phyloP scores from a whole-genome alignment of 2,797 vertebrate species.

The Psittacula echo region DNA sequence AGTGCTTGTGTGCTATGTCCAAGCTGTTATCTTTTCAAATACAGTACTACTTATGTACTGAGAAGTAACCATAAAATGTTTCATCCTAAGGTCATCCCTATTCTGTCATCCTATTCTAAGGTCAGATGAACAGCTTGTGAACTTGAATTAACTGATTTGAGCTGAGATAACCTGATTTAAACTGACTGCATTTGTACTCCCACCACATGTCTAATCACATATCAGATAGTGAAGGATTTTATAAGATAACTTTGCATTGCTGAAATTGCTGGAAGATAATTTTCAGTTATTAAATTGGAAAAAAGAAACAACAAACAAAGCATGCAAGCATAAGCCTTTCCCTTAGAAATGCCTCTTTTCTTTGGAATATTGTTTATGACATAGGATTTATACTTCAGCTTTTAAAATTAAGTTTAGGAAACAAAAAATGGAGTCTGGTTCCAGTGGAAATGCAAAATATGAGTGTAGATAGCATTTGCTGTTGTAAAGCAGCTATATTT shows the following conservation, averaged over 20 bases:
- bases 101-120: background rate
- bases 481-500: background rate
- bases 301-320: background rate
- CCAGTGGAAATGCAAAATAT: background rate
- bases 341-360: background rate
- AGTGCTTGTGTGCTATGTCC: background rate
- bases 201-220: background rate
- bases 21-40: background rate
- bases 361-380: background rate
- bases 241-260: background rate
- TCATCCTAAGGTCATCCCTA: background rate
- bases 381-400: background rate
- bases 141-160: background rate
- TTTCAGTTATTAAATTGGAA: background rate
- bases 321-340: background rate
- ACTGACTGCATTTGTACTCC: background rate
- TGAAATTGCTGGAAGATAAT: background rate
- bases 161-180: background rate
- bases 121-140: background rate
- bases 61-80: background rate
- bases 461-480: rapidly evolving
- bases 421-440: background rate
- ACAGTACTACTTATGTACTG: background rate
- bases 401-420: background rate
- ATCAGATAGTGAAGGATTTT: background rate